Conservation (phyloP, 2,113 vertebrate genomes). For the Phalacrocorax aristotelis region DNA sequence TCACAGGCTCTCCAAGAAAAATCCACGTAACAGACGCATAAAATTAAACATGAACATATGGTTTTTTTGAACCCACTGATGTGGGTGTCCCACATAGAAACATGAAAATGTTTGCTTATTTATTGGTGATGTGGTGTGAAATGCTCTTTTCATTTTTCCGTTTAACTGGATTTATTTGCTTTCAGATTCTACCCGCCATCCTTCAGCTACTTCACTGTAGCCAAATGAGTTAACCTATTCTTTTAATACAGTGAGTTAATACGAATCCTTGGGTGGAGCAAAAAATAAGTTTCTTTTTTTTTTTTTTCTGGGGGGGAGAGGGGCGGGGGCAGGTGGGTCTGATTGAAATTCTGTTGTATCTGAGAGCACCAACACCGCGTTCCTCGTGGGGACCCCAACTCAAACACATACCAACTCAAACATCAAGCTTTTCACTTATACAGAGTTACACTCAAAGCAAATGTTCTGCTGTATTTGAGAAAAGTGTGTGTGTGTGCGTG, state of each 20-base stretch:
- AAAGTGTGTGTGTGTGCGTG: slow-evolving; percentile 11
- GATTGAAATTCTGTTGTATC: neutral
- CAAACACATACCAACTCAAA: slow-evolving; percentile 7
- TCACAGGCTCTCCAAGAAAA: neutral
- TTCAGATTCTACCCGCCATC: neutral
- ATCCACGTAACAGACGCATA: neutral
- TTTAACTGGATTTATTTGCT: neutral
- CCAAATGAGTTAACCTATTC: neutral
- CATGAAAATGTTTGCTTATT: neutral
- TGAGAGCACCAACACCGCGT: neutral
- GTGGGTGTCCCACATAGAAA: neutral
- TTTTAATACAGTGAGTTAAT: neutral
- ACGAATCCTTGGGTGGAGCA: neutral
- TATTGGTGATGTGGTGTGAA: neutral
- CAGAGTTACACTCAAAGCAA: slow-evolving; percentile 33
- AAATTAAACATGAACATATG: neutral
- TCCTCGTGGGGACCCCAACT: neutral
- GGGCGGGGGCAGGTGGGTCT: neutral
- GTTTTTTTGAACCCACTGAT: neutral
- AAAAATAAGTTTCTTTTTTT: neutral
- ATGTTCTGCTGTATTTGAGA: slow-evolving; percentile 40
- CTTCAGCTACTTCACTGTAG: neutral
- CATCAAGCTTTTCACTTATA: slow-evolving; percentile 14
- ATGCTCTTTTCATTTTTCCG: neutral
- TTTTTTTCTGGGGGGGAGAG: no score